Percentiles rank a stretch among this genome's conserved stretches.
Evolutionary conservation across 2,113 vertebrate genomes (phyloP).

Genomic region (Rhea pennata): DNA sequence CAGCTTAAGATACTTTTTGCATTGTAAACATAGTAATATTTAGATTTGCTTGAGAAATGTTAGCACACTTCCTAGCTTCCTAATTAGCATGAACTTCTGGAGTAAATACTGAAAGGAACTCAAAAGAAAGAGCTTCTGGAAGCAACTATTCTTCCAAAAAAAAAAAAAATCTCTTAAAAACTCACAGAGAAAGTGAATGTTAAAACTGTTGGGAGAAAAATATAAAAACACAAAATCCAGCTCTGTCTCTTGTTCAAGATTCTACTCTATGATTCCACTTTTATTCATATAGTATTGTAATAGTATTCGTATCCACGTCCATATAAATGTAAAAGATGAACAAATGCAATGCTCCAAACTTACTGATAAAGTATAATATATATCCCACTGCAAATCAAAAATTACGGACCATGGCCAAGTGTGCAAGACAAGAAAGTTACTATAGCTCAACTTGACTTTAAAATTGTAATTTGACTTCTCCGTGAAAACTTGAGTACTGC

Average conservation of each 20-base stretch:
- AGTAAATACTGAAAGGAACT: neutral
- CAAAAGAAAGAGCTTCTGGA: neutral
- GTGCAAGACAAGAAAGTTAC: neutral
- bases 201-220: neutral
- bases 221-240: neutral
- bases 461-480: neutral
- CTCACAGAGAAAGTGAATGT: neutral
- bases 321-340: neutral
- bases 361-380: neutral
- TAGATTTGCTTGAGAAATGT: neutral
- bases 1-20: neutral
- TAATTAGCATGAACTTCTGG: neutral
- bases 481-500: neutral
- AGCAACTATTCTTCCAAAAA: neutral
- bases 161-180: neutral
- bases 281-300: neutral
- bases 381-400: neutral
- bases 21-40: neutral
- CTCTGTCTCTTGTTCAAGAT: neutral
- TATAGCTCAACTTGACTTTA: neutral
- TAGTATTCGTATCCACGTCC: neutral
- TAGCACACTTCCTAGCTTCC: neutral
- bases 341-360: neutral
- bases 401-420: neutral
- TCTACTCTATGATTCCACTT: neutral